Evolutionary conservation across 2,888 invertebrate genomes (phyloP), one percentile per base, ranked within the genome.

Genomic region (Podotricha telesiphe): DNA sequence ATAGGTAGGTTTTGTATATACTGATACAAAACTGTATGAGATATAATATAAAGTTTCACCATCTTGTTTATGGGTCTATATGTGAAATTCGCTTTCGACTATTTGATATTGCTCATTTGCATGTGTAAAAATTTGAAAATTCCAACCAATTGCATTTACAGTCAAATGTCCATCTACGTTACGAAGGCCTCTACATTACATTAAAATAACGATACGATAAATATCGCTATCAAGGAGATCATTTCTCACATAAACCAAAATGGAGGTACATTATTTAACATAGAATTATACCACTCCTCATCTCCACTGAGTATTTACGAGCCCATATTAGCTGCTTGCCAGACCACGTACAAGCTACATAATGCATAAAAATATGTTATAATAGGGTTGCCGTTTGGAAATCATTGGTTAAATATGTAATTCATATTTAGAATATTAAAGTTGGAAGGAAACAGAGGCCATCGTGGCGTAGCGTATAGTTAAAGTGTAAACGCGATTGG

Each of bases 291-390:
- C 55, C 48, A 66, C 51, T 22, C 40, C 37, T 58, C 50, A 62
- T 48, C 62, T 65, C 67, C 28, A 62, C 68, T 62, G 40, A 66
- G 63, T 68, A 66, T 59, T 71, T 68, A 68, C 63, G 71, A 68
- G 62, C 47, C 65, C 68, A 50, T 68, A 51, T 61, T 59, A 67
- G 64, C 56, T 68, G 68, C 65, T 69, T 71, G 71, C 71, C 65
- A 68, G 68, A 65, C 70, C 65, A 71, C 71, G 65, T 51, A 71
- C 68, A 61, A 51, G 56, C 66, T 69, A 59, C 34, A 68, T 62
- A 68, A 65, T 71, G 65, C 22, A 62, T 50, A 65, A 68, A 68
- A 65, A 65, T 48, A 65, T 19, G 34, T 37, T 61, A 42, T 19
- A 68, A 45, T 45, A 59, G 42, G n/a, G 45, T 11, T 45, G 28